These are phyloP conservation scores for Pseudopipra pipra DNA, from an alignment of 2,113 vertebrate species.

Conservation along the genomic window DNA sequence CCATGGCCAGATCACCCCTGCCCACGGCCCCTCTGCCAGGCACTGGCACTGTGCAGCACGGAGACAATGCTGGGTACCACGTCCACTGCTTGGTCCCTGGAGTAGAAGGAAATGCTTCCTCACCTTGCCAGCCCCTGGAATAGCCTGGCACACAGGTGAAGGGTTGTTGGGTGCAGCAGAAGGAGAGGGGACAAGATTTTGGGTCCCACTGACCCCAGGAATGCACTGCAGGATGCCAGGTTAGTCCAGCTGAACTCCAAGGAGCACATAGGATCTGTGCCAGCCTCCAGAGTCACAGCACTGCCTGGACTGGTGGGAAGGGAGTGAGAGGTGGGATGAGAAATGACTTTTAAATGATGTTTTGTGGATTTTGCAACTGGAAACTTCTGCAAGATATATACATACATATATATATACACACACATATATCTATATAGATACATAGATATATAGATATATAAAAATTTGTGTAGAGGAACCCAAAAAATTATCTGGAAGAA, in stretches of 20 bases:
- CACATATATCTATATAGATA: not conserved
- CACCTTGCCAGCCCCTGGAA: not conserved
- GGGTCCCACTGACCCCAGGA: not conserved
- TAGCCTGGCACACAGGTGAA: not conserved
- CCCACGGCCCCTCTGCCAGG: not conserved
- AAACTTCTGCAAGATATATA: not conserved
- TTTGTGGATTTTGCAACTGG: not conserved
- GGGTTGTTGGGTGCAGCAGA: not conserved
- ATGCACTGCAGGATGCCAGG: not conserved
- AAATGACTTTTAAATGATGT: not conserved
- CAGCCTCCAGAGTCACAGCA: not conserved
- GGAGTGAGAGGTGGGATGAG: not conserved
- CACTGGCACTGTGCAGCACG: accelerated
- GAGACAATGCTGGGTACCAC: accelerated
- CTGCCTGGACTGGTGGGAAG: not conserved
- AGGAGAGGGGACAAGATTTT: not conserved
- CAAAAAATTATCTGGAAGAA: not conserved
- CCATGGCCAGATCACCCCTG: not conserved
- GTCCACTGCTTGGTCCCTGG: not conserved
- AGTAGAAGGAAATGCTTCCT: not conserved
- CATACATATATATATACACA: not conserved
- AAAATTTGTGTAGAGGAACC: not conserved
- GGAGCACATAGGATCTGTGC: not conserved
- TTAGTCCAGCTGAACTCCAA: not conserved
- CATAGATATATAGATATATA: not conserved